Evolutionary conservation across 2,113 vertebrate species (phyloP).

Genomic region (Myocastor coypus): DNA sequence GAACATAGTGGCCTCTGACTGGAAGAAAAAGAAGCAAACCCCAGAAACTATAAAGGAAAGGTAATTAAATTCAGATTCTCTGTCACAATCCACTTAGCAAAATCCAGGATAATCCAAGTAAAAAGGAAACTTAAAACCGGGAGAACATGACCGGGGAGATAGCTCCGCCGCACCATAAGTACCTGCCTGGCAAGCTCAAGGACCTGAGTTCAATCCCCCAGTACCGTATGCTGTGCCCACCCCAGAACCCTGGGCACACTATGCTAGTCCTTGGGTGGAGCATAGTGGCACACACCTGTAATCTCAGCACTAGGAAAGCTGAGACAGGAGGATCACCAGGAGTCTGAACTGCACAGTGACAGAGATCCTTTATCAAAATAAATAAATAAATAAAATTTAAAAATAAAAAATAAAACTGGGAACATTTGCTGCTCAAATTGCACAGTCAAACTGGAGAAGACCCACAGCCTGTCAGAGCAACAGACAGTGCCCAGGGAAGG

Average conservation of each 20-base stretch:
- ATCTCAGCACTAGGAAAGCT: no score
- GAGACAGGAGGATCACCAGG: no score
- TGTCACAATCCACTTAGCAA: neutral
- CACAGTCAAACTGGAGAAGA: neutral
- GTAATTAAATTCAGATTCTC: fast-evolving
- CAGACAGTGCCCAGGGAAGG: fast-evolving
- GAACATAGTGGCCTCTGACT: neutral
- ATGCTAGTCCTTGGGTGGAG: no score
- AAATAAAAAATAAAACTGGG: neutral
- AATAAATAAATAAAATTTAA: neutral
- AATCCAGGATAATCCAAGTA: neutral
- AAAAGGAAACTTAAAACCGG: neutral
- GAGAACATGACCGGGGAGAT: no score
- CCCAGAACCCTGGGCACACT: no score
- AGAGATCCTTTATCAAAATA: no score
- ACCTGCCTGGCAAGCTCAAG: no score
- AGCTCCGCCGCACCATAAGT: no score
- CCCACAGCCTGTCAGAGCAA: fast-evolving
- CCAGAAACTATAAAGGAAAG: neutral
- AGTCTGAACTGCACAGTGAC: no score
- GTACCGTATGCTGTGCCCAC: no score
- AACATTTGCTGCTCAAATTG: neutral
- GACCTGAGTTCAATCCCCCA: no score
- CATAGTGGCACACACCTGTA: no score
- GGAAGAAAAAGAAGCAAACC: neutral